These are phyloP conservation scores for Cheilosia vernalis DNA, from an alignment of 2,888 invertebrate species.

Conservation along the genomic window DNA sequence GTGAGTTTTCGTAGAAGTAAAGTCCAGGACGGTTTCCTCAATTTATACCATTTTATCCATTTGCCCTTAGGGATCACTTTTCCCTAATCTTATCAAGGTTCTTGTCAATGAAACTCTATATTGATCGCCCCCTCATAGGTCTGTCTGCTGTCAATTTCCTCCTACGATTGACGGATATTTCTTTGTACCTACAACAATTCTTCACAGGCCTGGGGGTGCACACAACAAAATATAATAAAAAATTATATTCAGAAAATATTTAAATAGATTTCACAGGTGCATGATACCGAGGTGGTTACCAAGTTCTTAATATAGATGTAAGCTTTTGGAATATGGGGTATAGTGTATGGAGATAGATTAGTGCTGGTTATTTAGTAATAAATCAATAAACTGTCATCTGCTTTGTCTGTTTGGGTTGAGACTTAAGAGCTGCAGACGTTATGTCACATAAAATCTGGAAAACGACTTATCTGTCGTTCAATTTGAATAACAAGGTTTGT, in stretches of 20 bases:
- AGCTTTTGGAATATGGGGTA: background rate
- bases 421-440: background rate
- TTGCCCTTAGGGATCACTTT: background rate
- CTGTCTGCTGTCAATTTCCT: background rate
- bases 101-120: constrained; percentile 9
- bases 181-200: background rate
- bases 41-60: background rate
- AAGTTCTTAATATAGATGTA: constrained; percentile 15
- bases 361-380: constrained; percentile 15
- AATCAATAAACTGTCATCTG: constrained; percentile 13
- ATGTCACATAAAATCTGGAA: no score
- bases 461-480: no score
- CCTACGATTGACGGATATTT: background rate
- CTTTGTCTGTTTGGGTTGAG: background rate
- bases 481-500: no score
- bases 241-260: constrained; percentile 2
- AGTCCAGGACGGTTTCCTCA: background rate
- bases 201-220: background rate
- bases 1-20: no score
- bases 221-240: constrained; percentile 22
- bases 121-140: background rate
- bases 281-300: constrained; percentile 25
- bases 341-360: constrained; percentile 1
- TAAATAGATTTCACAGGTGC: constrained; percentile 29
- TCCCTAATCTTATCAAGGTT: background rate